These are phyloP conservation scores for Drosophila percnosoma DNA, from an alignment of 2,888 invertebrate genomes.

Conservation along the genomic window DNA sequence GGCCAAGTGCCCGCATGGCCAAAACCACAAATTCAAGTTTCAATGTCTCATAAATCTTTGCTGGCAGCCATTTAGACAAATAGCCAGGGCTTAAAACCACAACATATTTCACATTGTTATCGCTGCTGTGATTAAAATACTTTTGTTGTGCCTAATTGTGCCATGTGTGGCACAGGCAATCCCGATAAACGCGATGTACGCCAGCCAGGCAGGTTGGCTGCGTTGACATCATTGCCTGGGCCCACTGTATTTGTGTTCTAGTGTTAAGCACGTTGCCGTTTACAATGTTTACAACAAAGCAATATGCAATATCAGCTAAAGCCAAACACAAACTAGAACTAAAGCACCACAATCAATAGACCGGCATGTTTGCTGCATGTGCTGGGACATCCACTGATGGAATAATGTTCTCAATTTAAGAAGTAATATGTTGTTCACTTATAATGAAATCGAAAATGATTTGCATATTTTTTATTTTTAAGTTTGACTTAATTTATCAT, in stretches of 20 bases:
- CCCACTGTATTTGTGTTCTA: background rate
- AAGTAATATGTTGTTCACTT: background rate
- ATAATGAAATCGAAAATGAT: background rate
- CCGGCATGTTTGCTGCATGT: background rate
- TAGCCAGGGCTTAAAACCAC: conserved; percentile 37
- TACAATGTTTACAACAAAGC: conserved; percentile 30
- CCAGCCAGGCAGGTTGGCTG: conserved; percentile 6
- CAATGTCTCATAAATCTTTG: conserved; percentile 68
- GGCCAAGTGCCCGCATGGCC: conserved; percentile 39
- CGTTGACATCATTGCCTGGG: background rate
- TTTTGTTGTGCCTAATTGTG: conserved; percentile 63
- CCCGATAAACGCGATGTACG: conserved; percentile 29
- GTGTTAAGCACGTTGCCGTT: conserved; percentile 6
- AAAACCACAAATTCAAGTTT: conserved; percentile 56
- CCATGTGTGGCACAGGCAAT: conserved; percentile 29
- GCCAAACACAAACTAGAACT: conserved; percentile 5
- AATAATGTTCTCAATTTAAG: background rate
- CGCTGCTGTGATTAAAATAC: conserved; percentile 53
- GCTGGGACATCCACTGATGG: background rate
- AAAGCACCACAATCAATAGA: conserved; percentile 5
- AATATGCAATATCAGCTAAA: conserved; percentile 46
- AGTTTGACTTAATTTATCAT: background rate
- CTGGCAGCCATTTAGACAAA: conserved; percentile 17
- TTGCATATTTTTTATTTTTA: background rate
- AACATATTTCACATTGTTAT: conserved; percentile 64